phyloP scores from a whole-genome alignment of 2,888 invertebrate genomes.

The Anodontia alba region DNA sequence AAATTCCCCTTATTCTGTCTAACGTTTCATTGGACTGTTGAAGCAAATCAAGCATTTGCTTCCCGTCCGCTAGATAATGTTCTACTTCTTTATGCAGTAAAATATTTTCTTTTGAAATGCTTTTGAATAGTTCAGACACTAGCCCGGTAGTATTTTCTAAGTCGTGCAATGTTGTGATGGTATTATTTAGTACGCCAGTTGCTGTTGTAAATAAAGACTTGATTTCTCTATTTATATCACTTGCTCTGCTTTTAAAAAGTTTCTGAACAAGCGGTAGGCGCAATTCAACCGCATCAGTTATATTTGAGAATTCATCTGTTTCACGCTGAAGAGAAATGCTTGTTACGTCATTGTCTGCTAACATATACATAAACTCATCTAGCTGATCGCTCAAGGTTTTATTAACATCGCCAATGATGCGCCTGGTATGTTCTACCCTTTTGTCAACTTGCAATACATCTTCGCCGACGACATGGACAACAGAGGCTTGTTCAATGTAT shows the following conservation, averaged over 20 bases:
- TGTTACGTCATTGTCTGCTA: not conserved
- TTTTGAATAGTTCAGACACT: not conserved
- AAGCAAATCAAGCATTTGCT: not conserved
- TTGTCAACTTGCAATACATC: not conserved
- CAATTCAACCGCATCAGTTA: not conserved
- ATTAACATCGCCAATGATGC: not conserved
- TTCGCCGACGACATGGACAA: not conserved
- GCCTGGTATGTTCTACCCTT: not conserved
- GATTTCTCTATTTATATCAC: not conserved
- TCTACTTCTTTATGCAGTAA: not conserved
- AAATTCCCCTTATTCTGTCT: not conserved
- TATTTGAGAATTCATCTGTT: not conserved
- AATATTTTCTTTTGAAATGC: not conserved
- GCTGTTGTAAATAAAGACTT: not conserved
- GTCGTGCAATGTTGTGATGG: not conserved
- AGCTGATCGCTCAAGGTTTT: not conserved
- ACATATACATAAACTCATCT: not conserved
- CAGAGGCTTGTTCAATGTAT: not conserved
- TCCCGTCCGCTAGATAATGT: not conserved
- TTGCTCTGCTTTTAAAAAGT: not conserved
- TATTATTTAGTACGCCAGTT: not conserved
- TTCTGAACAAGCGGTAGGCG: not conserved
- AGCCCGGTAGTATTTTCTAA: not conserved
- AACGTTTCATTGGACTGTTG: not conserved
- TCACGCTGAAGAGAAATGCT: not conserved